Base-by-base conservation (phyloP, 2,113 vertebrate genomes). In the Podarcis cretensis region DNA sequence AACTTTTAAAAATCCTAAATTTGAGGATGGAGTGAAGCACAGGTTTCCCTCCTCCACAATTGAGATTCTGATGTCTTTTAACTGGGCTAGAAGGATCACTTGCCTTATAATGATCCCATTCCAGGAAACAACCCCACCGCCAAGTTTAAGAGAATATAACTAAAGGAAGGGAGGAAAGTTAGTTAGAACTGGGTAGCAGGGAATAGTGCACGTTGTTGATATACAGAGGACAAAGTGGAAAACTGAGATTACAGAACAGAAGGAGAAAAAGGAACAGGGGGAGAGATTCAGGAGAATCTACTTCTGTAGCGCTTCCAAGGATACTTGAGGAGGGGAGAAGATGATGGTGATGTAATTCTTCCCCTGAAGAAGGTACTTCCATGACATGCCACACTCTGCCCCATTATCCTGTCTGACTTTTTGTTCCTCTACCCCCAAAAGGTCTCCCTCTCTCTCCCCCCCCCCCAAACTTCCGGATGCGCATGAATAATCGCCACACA, bases 361-460 rank as follows among this genome's bases (percentile, higher is more conserved):
- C 90, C 91, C 81, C 32, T 69, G 69, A 91, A 20, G 23, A 18
- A 68, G 6, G 10, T 37, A 57, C 74, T 16, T 63, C 27, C 10
- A 23, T 69, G 30, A 5, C 73, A 84, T 25, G 43, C 13, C 66
- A 91, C 93, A 91, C 91, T 92, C 94, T 95, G 18, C 73, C 35
- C 18, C 73, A 35, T 63, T 63, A 63, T 1, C 73, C 13, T 6
- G 5, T 1, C 73, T 35, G 73, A 18, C 16, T 63, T 18, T 74
- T 74, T 16, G 13, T 32, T 73, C 32, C 30, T 12, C 69, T 1
- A 73, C 32, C 71, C 71, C 30, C 30, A 9, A 9, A 73, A 73
- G 30, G 71, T 13, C 48, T 32, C n/a, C 14, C 30, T 73, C 16
- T 16, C 71, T 32, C 9, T 32, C 32, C 13, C n/a, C n/a, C 73